Percentiles rank a stretch among this genome's conserved stretches.
Evolutionary conservation across 2,113 vertebrate genomes (phyloP).

Genomic region (Odontophorus gujanensis): DNA sequence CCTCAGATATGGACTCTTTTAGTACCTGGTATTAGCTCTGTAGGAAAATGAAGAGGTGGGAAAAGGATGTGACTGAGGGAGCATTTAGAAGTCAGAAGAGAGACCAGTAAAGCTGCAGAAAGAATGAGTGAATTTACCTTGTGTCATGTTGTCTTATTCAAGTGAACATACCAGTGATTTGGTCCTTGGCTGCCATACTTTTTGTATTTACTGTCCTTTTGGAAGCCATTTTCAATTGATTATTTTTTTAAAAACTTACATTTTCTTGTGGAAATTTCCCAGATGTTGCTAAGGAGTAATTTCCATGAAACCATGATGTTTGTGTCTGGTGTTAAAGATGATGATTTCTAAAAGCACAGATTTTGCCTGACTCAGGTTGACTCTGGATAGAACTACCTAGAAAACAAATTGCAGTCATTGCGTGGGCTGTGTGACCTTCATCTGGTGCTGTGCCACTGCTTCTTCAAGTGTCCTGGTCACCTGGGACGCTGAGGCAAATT

Average conservation of each 20-base stretch:
- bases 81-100: not conserved
- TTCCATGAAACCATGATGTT: not conserved
- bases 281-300: not conserved
- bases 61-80: not conserved
- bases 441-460: not conserved
- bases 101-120: not conserved
- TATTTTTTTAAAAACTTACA: not conserved
- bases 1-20: not conserved
- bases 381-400: not conserved
- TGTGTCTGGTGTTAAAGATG: not conserved
- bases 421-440: not conserved
- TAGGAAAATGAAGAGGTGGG: not conserved
- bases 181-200: not conserved
- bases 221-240: not conserved
- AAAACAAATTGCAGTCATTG: fast-evolving
- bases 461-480: not conserved
- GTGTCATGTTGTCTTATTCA: not conserved
- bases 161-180: not conserved
- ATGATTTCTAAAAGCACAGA: not conserved
- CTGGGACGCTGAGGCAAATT: not conserved
- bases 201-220: not conserved
- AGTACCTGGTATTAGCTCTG: not conserved
- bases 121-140: not conserved
- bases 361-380: not conserved
- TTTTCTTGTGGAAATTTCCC: not conserved